Evolutionary conservation across 2,888 invertebrate genomes (phyloP), one percentile per base, ranked within the genome.

Genomic region (Dynastes grantii): DNA sequence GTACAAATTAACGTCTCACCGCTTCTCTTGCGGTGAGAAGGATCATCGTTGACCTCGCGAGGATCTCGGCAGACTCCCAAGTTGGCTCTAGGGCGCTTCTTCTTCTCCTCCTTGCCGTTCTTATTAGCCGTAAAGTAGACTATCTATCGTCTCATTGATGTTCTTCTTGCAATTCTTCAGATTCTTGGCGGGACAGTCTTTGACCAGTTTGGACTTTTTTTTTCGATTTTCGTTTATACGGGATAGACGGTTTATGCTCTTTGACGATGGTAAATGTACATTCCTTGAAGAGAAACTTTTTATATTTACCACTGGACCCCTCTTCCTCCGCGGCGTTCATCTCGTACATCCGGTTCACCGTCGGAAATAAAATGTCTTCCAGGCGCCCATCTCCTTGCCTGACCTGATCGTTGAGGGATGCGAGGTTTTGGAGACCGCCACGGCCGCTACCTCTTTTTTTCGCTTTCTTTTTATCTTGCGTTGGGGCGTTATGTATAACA

Each of bases 1-100:
- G 71, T 89, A 85, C 67, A 89, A 81, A 63, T 87, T 86, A 75
- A 86, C 86, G 68, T 88, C 86, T 82, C 88, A 85, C 79, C 88
- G 86, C 76, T 88, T 86, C 6, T 87, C 77, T 1, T 87, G 87
- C 16, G 86, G 0, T 16, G 75, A 63, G 82, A 83, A 27, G 80
- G 82, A 73, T 81, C 82, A 11, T 81, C 81, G 11, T 53, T 67
- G 2, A 63, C n/a, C 9, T 58, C 63, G 11, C 40, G 71, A n/a
- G 67, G 70, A 9, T 77, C 80, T 53, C 78, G 76, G 45, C 80
- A 78, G 16, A 70, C 61, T 9, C 78, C 81, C 65, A 80, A 32
- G 45, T 81, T 79, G 5, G 81, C 45, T 51, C 77, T 77, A 11
- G 82, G 81, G 51, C 80, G 80, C 53, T 82, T 83, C 53, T 55